Percentiles rank a stretch among this genome's conserved stretches.
These are phyloP conservation scores for Zapus hudsonius DNA, from an alignment of 2,113 vertebrate genomes.

Conservation along the genomic window DNA sequence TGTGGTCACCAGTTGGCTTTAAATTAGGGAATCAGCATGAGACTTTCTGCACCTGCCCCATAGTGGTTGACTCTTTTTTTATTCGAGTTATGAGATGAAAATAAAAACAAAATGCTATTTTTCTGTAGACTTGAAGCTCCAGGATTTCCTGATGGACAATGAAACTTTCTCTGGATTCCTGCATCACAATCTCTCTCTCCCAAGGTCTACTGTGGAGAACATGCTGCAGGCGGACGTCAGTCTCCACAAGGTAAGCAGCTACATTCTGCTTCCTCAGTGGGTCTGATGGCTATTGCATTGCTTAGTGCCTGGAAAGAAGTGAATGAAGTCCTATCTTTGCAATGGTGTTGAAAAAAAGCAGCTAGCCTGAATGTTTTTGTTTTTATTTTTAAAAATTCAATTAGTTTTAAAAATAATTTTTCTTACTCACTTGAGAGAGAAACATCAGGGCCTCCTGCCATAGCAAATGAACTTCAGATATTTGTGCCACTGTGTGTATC, in stretches of 20 bases:
- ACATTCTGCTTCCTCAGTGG: not conserved
- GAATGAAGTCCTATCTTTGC: not conserved
- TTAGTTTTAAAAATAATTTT: no score
- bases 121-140: conserved; percentile 91
- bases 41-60: not conserved
- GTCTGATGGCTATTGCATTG: not conserved
- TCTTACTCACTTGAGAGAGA: no score
- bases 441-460: no score
- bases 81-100: conserved; percentile 60
- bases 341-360: not conserved
- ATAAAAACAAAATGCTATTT: conserved; percentile 25
- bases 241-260: conserved; percentile 88
- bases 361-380: not conserved
- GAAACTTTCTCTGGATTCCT: conserved; percentile 94
- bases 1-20: not conserved
- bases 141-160: conserved; percentile 92
- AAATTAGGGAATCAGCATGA: not conserved
- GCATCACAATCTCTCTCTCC: conserved; percentile 86
- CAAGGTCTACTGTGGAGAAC: conserved; percentile 83
- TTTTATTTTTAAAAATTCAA: no score
- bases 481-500: no score
- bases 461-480: no score
- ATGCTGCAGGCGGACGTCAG: conserved; percentile 88
- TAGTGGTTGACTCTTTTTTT: not conserved
- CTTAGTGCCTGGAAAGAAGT: not conserved